Evolutionary conservation across 1,140 invertebrate species (phyloP), one percentile per base, ranked within the genome.

Genomic region (Radopholus similis): DNA sequence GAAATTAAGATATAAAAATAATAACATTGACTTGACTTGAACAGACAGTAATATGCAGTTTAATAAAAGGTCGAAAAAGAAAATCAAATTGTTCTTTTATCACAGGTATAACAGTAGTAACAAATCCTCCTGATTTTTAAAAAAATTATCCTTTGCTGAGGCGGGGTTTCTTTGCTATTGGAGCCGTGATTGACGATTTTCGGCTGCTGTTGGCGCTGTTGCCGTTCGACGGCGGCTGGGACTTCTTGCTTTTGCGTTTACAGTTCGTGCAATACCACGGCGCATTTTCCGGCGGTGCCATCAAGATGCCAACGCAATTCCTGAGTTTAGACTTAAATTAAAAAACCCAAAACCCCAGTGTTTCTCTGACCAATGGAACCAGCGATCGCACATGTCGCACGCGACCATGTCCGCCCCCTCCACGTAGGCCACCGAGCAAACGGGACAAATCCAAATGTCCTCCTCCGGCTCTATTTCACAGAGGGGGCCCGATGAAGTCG

Each of bases 401-500:
- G 59, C 59, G n/a, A 76, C 62, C 74, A 78, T 78, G 37, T 76
- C 69, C 15, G 64, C 34, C 4, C 51, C 76, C n/a, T 76, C 74
- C 15, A 76, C 71, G 38, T 77, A 76, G 21, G 74, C 74, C n/a
- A 76, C 76, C 18, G 55, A 70, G 34, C 74, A 76, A 11, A 42
- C 44, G 11, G 74, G 74, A 35, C 74, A 76, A 5, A 76, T 69
- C 76, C 76, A 76, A 15, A 76, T 64, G 42, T 68, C 55, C 6
- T 76, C 74, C 9, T 62, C 59, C 49, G 40, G 34, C 28, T 62
- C 59, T 26, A n/a, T 15, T 60, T 18, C 28, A 32, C 38, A 38
- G 40, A 32, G 32, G 11, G n/a, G 47, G 3, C 47, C 4, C 47
- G 4, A 6, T 23, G n/a, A 23, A n/a, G 44, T 49, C 26, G 1